These are phyloP conservation scores for Leptinotarsa haldemani DNA, from an alignment of 2,888 invertebrate species.

Conservation along the genomic window DNA sequence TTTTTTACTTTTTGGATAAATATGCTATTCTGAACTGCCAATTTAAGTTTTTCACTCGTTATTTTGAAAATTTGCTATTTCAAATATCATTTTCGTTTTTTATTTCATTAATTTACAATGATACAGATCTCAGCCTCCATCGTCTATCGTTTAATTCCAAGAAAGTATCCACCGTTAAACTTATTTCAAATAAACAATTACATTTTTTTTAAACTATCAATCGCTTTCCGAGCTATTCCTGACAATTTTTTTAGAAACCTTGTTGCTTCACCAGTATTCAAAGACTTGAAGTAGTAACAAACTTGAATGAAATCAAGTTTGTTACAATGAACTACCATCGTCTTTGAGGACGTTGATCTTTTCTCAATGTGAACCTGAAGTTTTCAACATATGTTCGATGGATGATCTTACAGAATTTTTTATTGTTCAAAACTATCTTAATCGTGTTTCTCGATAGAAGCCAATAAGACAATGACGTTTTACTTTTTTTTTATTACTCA, in stretches of 20 bases:
- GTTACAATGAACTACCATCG: not conserved
- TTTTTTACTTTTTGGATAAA: no score
- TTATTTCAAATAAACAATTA: no score
- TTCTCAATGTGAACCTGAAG: constrained; percentile 5
- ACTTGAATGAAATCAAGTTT: not conserved
- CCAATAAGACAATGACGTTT: constrained; percentile 16
- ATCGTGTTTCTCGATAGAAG: constrained; percentile 36
- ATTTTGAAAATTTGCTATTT: no score
- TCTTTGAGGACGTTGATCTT: not conserved
- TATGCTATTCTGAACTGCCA: no score
- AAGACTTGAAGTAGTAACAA: not conserved
- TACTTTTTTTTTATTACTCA: constrained; percentile 2
- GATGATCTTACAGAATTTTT: constrained; percentile 44
- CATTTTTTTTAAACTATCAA: not conserved
- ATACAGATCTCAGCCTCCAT: no score
- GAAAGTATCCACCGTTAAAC: no score
- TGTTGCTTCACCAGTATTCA: not conserved
- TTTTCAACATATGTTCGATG: constrained; percentile 45
- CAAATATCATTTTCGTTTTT: no score
- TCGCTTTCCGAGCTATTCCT: not conserved
- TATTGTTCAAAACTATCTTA: constrained; percentile 39
- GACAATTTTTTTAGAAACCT: not conserved
- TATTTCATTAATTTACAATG: no score
- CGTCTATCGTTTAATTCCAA: no score
- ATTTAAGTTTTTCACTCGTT: no score